These are phyloP conservation scores for Eupithecia tripunctaria DNA, from an alignment of 2,888 invertebrate genomes.

Conservation along the genomic window DNA sequence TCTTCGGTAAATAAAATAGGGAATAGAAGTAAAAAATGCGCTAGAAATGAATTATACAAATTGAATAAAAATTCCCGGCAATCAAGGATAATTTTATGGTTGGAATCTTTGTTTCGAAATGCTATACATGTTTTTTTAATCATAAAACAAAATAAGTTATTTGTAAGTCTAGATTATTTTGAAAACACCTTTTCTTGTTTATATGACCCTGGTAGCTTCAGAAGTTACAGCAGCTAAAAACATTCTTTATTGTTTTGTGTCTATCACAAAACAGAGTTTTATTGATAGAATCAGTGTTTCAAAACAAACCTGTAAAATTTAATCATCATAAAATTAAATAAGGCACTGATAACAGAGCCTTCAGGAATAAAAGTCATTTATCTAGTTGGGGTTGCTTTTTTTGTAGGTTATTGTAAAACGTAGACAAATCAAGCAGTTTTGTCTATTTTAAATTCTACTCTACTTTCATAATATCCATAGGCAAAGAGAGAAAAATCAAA, in stretches of 20 bases:
- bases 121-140: neutral
- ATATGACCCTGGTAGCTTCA: conserved; percentile 21
- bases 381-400: neutral
- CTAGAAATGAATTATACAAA: neutral
- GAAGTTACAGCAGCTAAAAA: too few relatives aligned
- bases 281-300: neutral
- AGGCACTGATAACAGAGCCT: neutral
- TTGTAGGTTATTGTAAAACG: neutral
- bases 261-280: neutral
- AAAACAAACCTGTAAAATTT: neutral
- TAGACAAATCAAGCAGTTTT: neutral
- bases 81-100: neutral
- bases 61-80: neutral
- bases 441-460: too few relatives aligned
- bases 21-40: neutral
- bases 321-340: neutral
- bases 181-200: conserved; percentile 22
- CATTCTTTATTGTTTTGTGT: neutral
- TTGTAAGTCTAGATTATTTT: conserved; percentile 20
- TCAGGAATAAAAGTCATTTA: neutral
- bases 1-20: neutral
- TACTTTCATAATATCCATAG: too few relatives aligned
- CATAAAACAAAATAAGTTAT: too few relatives aligned
- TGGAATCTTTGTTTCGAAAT: neutral
- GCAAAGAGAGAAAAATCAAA: too few relatives aligned